Evolutionary conservation across 2,113 vertebrate species (phyloP).

Genomic region (Forbesichthys agassizii): DNA sequence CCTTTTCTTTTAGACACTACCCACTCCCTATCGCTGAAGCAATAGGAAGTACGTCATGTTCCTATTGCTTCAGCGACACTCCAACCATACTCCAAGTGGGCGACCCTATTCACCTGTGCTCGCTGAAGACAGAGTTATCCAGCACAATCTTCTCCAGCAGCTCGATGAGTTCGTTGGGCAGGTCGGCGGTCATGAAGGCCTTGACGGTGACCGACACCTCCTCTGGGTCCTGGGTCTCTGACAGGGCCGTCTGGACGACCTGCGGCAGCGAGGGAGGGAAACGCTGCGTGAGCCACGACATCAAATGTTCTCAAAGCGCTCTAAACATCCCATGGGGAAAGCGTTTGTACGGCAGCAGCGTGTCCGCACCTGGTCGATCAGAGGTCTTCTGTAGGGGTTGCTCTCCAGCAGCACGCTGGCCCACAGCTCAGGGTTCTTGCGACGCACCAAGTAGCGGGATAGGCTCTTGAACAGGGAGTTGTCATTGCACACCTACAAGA

Average conservation of each 20-base stretch:
- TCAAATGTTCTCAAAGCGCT: not conserved
- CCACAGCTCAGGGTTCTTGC: constrained; percentile 97
- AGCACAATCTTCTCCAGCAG: constrained; percentile 97
- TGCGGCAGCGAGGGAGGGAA: constrained; percentile 40
- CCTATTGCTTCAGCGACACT: not conserved
- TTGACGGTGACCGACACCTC: constrained; percentile 99
- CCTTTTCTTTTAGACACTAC: no score
- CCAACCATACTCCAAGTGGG: no score
- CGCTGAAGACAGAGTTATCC: constrained; percentile 98
- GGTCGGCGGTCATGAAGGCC: constrained; percentile 99
- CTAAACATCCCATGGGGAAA: no score
- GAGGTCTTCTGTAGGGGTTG: constrained; percentile 93
- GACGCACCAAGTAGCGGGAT: constrained; percentile 94
- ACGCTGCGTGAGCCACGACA: not conserved
- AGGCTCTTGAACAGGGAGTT: constrained; percentile 99
- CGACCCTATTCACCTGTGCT: constrained; percentile 85
- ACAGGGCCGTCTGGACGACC: constrained; percentile 97
- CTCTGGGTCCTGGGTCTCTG: constrained; percentile 98
- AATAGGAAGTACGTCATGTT: no score
- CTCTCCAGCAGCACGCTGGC: constrained; percentile 94
- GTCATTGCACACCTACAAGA: constrained; percentile 93
- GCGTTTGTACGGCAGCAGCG: not conserved
- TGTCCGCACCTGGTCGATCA: constrained; percentile 91
- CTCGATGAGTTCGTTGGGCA: constrained; percentile 98
- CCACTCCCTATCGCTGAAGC: no score